A percentile compares a stretch with the other conserved stretches of the same genome.
Evolutionary conservation across 2,888 invertebrate genomes (phyloP).

Genomic region (Muschampia plurimacula): DNA sequence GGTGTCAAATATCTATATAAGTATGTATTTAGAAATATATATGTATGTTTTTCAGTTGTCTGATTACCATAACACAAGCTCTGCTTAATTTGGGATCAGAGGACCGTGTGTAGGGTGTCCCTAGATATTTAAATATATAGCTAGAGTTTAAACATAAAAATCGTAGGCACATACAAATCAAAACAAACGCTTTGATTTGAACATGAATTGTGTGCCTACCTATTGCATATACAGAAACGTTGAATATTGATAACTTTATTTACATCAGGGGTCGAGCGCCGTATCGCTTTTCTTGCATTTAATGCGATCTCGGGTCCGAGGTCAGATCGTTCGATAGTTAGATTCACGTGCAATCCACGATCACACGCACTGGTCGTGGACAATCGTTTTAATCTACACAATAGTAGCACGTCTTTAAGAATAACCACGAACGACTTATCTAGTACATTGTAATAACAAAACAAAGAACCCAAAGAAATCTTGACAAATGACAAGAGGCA

Average conservation of each 20-base stretch:
- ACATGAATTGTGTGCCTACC: too few species aligned
- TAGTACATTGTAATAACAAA: background rate
- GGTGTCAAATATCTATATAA: too few species aligned
- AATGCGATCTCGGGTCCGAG: conserved; percentile 27
- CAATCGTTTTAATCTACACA: conserved; percentile 5
- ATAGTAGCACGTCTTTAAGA: conserved; percentile 12
- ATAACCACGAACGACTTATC: conserved; percentile 21
- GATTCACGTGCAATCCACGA: conserved; percentile 19
- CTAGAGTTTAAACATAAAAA: too few species aligned
- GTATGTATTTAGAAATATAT: too few species aligned
- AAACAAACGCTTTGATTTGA: background rate
- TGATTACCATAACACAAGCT: too few species aligned
- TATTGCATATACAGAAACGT: background rate
- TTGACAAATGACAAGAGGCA: too few species aligned
- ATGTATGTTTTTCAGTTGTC: too few species aligned
- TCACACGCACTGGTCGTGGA: conserved; percentile 23
- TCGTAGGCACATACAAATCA: conserved; percentile 1
- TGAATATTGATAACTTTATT: conserved; percentile 13
- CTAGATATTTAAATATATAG: too few species aligned
- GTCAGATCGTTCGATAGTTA: conserved; percentile 28
- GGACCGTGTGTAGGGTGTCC: too few species aligned
- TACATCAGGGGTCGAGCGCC: conserved; percentile 1
- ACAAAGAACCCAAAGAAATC: too few species aligned
- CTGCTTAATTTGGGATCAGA: too few species aligned
- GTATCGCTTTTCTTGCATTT: background rate